phyloP scores from a whole-genome alignment of 2,888 invertebrate species.

The Leptinotarsa peninsularis region DNA sequence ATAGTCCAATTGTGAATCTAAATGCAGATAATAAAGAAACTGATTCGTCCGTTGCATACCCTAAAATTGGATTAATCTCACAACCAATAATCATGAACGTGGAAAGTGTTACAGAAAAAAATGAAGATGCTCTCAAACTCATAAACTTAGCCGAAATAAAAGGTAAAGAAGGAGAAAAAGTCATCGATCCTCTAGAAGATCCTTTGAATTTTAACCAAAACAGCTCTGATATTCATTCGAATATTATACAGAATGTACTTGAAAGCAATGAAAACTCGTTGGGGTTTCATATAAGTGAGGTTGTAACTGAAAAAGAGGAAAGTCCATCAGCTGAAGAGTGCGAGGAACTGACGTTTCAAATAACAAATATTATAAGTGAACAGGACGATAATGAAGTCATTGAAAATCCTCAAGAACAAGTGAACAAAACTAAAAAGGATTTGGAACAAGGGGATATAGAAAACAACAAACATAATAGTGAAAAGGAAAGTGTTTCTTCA shows the following conservation, averaged over 20 bases:
- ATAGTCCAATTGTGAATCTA: constrained; percentile 48
- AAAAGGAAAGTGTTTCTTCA: neutral
- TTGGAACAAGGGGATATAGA: neutral
- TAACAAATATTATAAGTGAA: constrained; percentile 40
- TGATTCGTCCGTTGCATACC: constrained; percentile 17
- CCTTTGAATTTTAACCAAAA: constrained; percentile 39
- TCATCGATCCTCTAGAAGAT: constrained; percentile 33
- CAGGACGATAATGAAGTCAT: neutral
- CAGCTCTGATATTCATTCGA: constrained; percentile 41
- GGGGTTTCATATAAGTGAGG: constrained; percentile 39
- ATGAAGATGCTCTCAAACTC: constrained; percentile 26
- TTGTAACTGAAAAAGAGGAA: constrained; percentile 37
- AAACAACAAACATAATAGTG: neutral
- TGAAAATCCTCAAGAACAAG: constrained; percentile 1
- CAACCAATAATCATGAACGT: constrained; percentile 48
- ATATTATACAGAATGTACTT: constrained; percentile 43
- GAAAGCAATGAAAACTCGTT: constrained; percentile 35
- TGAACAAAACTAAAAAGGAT: neutral
- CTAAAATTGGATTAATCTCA: constrained; percentile 32
- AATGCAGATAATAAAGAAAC: constrained; percentile 18
- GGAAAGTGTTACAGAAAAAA: constrained; percentile 43
- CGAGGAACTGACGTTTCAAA: constrained; percentile 40
- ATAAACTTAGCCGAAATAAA: constrained; percentile 29
- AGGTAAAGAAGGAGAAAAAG: constrained; percentile 11
- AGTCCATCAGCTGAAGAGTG: constrained; percentile 29